Evolutionary conservation across 2,888 invertebrate genomes (phyloP).

Genomic region (Tiliacea citrago): DNA sequence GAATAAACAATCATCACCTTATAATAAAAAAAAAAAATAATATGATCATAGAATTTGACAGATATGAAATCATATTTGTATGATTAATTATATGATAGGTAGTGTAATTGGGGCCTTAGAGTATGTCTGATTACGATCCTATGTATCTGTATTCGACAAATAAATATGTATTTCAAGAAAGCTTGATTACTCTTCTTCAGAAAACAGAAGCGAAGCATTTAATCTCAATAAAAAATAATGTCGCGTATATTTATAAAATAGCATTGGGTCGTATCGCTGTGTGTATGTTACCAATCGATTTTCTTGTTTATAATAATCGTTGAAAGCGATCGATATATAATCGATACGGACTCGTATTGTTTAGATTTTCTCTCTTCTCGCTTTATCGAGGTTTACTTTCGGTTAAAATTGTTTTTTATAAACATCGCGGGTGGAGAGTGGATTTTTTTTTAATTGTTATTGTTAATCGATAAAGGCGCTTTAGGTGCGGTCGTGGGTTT

Average conservation of each 20-base stretch:
- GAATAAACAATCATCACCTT: too few relatives aligned
- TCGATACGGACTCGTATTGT: conserved; percentile 70
- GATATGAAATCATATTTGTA: too few relatives aligned
- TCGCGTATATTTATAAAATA: conserved; percentile 74
- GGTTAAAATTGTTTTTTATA: conserved; percentile 79
- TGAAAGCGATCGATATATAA: conserved; percentile 69
- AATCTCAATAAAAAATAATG: conserved; percentile 61
- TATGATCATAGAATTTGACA: too few relatives aligned
- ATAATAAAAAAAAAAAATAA: too few relatives aligned
- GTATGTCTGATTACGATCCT: too few relatives aligned
- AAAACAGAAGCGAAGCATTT: conserved; percentile 40
- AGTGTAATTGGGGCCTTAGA: too few relatives aligned
- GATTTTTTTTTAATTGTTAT: conserved; percentile 66
- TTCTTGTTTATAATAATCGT: conserved; percentile 83
- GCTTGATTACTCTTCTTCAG: conserved; percentile 20
- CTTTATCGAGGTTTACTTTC: conserved; percentile 81
- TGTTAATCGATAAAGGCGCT: conserved; percentile 65
- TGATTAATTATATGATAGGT: too few relatives aligned
- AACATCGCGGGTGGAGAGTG: conserved; percentile 74
- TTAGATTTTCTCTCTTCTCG: conserved; percentile 77
- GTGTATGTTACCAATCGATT: conserved; percentile 84
- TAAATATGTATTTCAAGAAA: not conserved
- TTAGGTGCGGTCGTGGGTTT: conserved; percentile 51
- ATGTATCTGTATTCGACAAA: too few relatives aligned
- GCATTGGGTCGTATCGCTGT: conserved; percentile 63